Base-by-base conservation (phyloP, 2,113 vertebrate genomes). In the Ciconia stormi region DNA sequence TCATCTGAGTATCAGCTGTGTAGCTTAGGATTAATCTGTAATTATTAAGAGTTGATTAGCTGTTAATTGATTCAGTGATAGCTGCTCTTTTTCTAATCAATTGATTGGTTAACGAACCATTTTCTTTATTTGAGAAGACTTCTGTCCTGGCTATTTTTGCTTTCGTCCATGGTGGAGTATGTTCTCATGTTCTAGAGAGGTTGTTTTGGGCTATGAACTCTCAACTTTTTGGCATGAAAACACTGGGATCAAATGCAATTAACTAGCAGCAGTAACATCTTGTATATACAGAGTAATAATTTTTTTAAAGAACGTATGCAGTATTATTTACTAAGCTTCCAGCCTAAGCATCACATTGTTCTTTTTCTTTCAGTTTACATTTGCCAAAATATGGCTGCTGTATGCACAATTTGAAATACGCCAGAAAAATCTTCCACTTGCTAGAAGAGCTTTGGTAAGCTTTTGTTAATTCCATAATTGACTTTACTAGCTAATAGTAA, bases 301-400 rank as follows among this genome's bases (percentile, higher is more conserved):
- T 65, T 70, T 29, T 69, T 72, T 13, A 26, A 85, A 44, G 36
- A 26, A 27, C 2, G 1, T 3, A 5, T 11, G 17, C 11, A 15
- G 19, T 25, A 18, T 63, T 77, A 63, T 30, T 50, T 70, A 16
- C 15, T 42, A 38, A 77, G 19, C 50, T 85, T 47, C 13, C 1
- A 77, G 16, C 23, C 50, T 72, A 82, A 50, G 7, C 36, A 38
- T 34, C 21, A 26, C 4, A 1, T 72, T 85, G 26, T 95, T 86
- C 85, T 80, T 96, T 97, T 95, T 94, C 42, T 96, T 96, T 53
- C 97, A 99, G 99, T 99, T 99, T 97, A 99, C 99, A 0, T 99
- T 99, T 93, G 99, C 99, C 49, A 99, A 99, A 98, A 99, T 99
- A 38, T 99, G 99, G 99, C 97, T 99, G 95, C 98, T 99, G 6